phyloP scores from a whole-genome alignment of 2,888 invertebrate genomes.

The Taphrorychus bicolor region DNA sequence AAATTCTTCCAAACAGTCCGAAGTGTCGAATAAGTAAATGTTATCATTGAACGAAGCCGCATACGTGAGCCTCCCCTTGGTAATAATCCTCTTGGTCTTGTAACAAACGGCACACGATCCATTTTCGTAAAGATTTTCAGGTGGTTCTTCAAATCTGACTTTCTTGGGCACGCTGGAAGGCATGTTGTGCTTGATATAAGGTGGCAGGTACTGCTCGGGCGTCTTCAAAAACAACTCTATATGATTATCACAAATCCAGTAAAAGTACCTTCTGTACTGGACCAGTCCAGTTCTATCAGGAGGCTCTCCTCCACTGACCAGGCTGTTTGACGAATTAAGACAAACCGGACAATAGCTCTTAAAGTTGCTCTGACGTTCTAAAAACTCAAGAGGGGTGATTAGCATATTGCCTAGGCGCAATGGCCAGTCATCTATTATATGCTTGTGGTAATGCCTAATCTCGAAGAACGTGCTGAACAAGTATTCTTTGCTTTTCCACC shows the following conservation, averaged over 20 bases:
- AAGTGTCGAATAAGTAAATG: conserved; percentile 66
- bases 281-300: conserved; percentile 65
- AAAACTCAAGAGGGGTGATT: conserved; percentile 65
- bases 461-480: conserved; percentile 58
- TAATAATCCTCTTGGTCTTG: conserved; percentile 63
- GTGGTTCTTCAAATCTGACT: conserved; percentile 44
- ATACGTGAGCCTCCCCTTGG: conserved; percentile 60
- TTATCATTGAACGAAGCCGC: conserved; percentile 63
- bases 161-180: conserved; percentile 63
- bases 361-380: conserved; percentile 61
- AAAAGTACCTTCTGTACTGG: conserved; percentile 64
- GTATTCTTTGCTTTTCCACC: conserved; percentile 58
- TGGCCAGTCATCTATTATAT: conserved; percentile 60
- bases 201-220: conserved; percentile 60
- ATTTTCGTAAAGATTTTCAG: conserved; percentile 59
- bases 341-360: conserved; percentile 69
- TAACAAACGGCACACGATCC: conserved; percentile 71
- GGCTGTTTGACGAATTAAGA: conserved; percentile 54
- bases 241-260: conserved; percentile 69
- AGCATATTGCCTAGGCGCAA: conserved; percentile 64
- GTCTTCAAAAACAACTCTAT: conserved; percentile 59
- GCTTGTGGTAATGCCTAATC: conserved; percentile 63
- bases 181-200: conserved; percentile 52
- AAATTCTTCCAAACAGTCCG: conserved; percentile 64
- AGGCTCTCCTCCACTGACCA: conserved; percentile 60